Evolutionary conservation across 2,888 invertebrate species (phyloP), one percentile per base, ranked within the genome.

Genomic region (Bellardia pandia): DNA sequence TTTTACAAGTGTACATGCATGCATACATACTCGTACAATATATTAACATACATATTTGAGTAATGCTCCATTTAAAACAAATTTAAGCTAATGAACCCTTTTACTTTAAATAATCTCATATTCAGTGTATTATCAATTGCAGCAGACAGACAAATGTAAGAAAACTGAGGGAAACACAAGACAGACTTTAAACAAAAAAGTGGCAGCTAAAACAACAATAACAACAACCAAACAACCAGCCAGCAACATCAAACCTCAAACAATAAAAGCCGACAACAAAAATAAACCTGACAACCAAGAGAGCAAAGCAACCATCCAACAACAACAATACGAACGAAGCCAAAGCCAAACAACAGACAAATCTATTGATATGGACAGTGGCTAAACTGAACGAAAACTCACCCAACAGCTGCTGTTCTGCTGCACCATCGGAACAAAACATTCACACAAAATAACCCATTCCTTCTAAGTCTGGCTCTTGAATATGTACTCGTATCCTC

Each of bases 1-100:
- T 81, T 84, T 58, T 78, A 53, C 74, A 74, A 85, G 84, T 84
- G 84, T 84, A 76, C 53, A 62, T 9, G 13, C 5, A 48, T 4
- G 40, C 14, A 66, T 42, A 6, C 8, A 66, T 53, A 9, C 33
- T 16, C 13, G 2, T 14, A 76, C 42, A 74, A 37, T 2, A 23
- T 62, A 16, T 56, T 33, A 60, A 68, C 16, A 45, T 45, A 48
- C 64, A 58, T 56, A 78, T 68, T 80, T 75, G 66, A 81, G 84
- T 66, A 78, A 74, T 85, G 81, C 72, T 74, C 81, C 85, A 87
- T 85, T 87, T 87, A 87, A 85, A 78, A 85, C 78, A 85, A 81
- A 87, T 85, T 87, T 87, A 81, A 87, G 84, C 84, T 87, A 87
- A 87, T 87, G 84, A 87, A 87, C 84, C 87, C 87, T 85, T 87